Percentiles rank a stretch among this genome's conserved stretches.
Evolutionary conservation across 2,797 vertebrate genomes (phyloP).

Genomic region (Haliaeetus vocifer): DNA sequence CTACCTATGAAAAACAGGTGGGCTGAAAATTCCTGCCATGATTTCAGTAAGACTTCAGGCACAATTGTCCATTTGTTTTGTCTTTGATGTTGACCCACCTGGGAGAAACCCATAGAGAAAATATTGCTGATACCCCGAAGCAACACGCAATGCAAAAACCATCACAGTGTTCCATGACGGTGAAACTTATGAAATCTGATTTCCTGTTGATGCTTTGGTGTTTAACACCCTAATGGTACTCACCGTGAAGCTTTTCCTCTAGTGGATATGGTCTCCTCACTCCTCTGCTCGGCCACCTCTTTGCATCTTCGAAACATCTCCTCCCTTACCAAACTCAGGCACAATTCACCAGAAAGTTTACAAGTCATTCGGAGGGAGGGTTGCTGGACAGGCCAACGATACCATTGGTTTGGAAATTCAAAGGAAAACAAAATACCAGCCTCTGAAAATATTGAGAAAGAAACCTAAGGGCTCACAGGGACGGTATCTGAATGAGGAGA

Average conservation of each 20-base stretch:
- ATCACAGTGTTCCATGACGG: accelerated
- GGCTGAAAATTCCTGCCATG: neutral
- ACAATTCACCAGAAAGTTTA: neutral
- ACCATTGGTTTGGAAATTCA: neutral
- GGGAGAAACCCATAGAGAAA: neutral
- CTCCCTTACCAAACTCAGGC: neutral
- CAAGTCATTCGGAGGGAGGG: neutral
- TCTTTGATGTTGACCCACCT: neutral
- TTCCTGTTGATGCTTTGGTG: neutral
- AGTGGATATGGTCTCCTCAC: neutral
- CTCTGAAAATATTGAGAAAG: neutral
- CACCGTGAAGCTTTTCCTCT: neutral
- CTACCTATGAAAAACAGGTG: neutral
- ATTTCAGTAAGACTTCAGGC: neutral
- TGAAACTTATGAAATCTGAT: neutral
- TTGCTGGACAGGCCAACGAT: neutral
- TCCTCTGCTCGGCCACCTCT: neutral
- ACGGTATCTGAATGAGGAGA: neutral
- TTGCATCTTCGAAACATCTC: neutral
- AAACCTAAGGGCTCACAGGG: neutral
- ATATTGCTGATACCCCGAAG: accelerated
- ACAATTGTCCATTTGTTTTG: neutral
- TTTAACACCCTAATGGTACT: neutral
- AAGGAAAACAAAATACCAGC: neutral
- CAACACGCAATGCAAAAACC: neutral